These are phyloP conservation scores for Caenorhabditis tropicalis DNA, from an alignment of 1,140 invertebrate species.

Conservation along the genomic window DNA sequence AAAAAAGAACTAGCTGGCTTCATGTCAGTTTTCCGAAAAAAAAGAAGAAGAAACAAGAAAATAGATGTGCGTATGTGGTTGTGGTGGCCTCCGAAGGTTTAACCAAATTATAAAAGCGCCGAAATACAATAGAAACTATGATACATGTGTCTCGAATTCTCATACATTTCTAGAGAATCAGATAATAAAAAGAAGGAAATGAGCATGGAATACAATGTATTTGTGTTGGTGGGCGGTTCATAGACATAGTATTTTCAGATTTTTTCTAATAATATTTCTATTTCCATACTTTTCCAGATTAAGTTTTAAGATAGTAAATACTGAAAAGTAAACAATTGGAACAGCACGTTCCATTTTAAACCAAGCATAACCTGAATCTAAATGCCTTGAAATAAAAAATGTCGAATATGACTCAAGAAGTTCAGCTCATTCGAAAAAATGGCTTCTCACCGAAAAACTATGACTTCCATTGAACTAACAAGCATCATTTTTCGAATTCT, in stretches of 20 bases:
- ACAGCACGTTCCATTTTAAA: not conserved
- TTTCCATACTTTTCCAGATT: too few species aligned
- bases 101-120: slow-evolving; percentile 27
- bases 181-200: not conserved
- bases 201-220: not conserved
- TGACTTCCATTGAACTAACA: not conserved
- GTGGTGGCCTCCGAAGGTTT: slow-evolving; percentile 8
- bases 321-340: not conserved
- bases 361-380: not conserved
- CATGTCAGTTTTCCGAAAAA: not conserved
- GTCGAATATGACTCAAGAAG: not conserved
- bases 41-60: slow-evolving; percentile 22
- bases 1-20: not conserved
- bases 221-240: not conserved
- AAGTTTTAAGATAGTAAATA: too few species aligned
- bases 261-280: not conserved
- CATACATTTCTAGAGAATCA: not conserved
- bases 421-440: not conserved
- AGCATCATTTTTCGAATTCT: not conserved
- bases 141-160: not conserved
- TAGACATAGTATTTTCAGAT: not conserved
- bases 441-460: not conserved
- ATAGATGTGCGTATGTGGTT: slow-evolving; percentile 33
- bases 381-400: not conserved
- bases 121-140: slow-evolving; percentile 44